A percentile compares a stretch with the other conserved stretches of the same genome.
Conservation (phyloP, 2,888 invertebrate species). For the Acrocera orbiculus region DNA sequence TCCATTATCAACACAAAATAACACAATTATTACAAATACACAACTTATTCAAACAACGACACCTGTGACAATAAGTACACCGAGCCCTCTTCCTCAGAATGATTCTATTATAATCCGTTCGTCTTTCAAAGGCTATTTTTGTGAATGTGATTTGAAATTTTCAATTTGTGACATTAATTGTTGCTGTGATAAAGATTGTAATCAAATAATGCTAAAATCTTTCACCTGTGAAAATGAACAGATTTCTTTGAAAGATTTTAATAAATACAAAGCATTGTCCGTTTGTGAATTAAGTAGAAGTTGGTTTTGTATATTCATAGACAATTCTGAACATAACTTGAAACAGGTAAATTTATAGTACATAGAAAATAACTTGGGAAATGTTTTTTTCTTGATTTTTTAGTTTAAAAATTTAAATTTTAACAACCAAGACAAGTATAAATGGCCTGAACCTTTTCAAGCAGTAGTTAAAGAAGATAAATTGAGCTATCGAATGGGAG, state of each 20-base stretch:
- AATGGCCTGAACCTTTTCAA: too few relatives aligned
- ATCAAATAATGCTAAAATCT: slow-evolving; percentile 15
- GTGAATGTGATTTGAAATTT: slow-evolving; percentile 38
- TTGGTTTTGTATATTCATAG: slow-evolving; percentile 28
- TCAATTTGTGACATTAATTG: slow-evolving; percentile 56
- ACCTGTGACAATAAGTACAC: too few relatives aligned
- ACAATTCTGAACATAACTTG: slow-evolving; percentile 11
- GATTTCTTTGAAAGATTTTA: slow-evolving; percentile 17
- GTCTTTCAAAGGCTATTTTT: too few relatives aligned
- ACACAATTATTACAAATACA: slow-evolving; percentile 2
- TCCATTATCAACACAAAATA: slow-evolving; percentile 1
- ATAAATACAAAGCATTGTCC: slow-evolving; percentile 23
- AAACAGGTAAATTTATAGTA: slow-evolving; percentile 4
- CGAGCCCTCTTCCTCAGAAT: too few relatives aligned
- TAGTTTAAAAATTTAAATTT: too few relatives aligned
- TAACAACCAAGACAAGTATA: too few relatives aligned
- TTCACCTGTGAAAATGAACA: slow-evolving; percentile 18
- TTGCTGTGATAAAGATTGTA: slow-evolving; percentile 61
- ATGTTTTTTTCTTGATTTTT: too few relatives aligned
- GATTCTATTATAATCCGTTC: too few relatives aligned
- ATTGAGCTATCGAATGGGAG: too few relatives aligned
- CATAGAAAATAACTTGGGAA: too few relatives aligned
- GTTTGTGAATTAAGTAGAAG: slow-evolving; percentile 23
- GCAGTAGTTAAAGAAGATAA: too few relatives aligned
- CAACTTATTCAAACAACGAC: too few relatives aligned